Base-by-base conservation (phyloP, 2,797 vertebrate genomes). In the Gila robusta region DNA sequence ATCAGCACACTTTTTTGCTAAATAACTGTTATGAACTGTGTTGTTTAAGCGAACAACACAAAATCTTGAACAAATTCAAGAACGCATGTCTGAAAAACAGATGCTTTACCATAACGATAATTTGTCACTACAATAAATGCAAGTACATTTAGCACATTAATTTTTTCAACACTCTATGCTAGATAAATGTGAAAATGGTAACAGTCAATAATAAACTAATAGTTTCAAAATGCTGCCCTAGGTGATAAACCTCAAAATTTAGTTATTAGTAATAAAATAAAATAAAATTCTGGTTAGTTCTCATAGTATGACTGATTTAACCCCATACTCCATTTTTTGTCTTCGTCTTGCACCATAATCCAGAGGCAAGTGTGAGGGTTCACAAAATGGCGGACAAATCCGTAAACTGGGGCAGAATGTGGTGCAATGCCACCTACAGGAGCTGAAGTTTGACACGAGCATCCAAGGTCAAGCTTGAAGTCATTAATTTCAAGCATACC, bases 381-480 rank as follows among this genome's bases (percentile, higher is more conserved):
- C 81, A 93, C 91, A 93, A 93, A 92, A 93, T 93, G 92, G 92
- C 90, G 91, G 91, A 89, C 86, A 41, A 87, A 49, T 78, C 76
- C 28, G 84, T 54, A 66, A 39, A 80, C 64, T 87, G 67, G 74
- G n/a, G 82, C 66, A 74, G 72, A 90, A 89, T 71, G 83, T 54
- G 88, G 81, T 32, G 73, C 82, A 82, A 89, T 90, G 89, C 91
- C 92, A 92, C 91, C 91, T 92, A 92, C 87, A 90, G 92, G 90
- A 71, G 35, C 72, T 37, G 19, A 86, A 28, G 41, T 79, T 37
- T 74, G 64, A 82, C 73, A 64, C 54, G 26, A 52, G 52, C 28
- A 79, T 62, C 64, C 81, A 87, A 87, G 79, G 87, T 83, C 87
- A 86, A 56, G 73, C 37, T 79, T 78, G 32, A 84, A 84, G 21